Evolutionary conservation across 2,113 vertebrate genomes (phyloP).

Genomic region (Cynoglossus semilaevis): DNA sequence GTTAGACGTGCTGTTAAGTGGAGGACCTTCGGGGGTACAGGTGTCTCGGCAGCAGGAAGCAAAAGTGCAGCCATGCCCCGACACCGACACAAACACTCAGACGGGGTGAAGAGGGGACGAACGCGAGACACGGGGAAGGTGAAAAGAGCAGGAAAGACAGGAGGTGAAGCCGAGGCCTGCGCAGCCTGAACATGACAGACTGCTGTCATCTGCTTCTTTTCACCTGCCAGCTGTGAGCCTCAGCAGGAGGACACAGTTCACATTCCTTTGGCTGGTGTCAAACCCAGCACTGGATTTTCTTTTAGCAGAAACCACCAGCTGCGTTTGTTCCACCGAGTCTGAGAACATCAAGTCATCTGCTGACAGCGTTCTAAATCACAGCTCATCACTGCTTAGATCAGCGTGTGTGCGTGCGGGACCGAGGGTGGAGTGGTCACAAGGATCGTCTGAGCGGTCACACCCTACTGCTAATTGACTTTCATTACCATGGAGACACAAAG

Average conservation of each 20-base stretch:
- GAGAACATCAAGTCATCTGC: constrained; percentile 6
- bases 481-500: constrained; percentile 19
- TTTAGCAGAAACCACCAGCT: accelerated
- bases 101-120: neutral
- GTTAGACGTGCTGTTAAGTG: too few species aligned
- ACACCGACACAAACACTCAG: neutral
- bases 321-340: neutral
- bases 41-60: neutral
- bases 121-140: neutral
- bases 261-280: neutral
- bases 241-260: neutral
- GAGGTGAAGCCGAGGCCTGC: neutral
- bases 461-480: constrained; percentile 35
- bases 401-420: neutral
- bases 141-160: neutral
- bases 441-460: constrained; percentile 25
- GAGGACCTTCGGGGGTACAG: neutral
- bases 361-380: neutral
- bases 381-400: neutral
- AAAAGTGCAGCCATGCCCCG: neutral
- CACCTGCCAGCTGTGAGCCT: constrained; percentile 2
- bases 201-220: constrained; percentile 11
- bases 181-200: neutral
- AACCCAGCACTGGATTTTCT: constrained; percentile 4
- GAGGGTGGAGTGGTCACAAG: constrained; percentile 41